Evolutionary conservation across 2,888 invertebrate genomes (phyloP).

Genomic region (Andrena fulva): DNA sequence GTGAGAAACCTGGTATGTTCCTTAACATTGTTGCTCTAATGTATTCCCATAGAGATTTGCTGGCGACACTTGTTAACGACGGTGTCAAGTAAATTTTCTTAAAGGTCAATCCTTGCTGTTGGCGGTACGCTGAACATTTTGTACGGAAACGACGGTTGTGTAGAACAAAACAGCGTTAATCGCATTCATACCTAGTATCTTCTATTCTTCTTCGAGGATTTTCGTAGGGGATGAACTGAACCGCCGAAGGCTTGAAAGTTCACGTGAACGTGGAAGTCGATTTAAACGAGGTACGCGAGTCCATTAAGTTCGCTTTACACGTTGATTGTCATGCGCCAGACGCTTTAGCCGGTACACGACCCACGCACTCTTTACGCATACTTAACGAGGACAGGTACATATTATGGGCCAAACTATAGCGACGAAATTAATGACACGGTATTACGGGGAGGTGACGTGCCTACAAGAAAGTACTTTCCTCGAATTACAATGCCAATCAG

Average conservation of each 20-base stretch:
- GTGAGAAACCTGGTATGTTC: constrained; percentile 19
- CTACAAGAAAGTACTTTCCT: constrained; percentile 15
- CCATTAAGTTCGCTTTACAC: constrained; percentile 60
- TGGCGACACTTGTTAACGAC: neutral
- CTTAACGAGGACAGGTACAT: constrained; percentile 67
- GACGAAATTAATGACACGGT: constrained; percentile 59
- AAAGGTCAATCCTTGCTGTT: neutral
- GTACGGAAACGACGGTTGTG: neutral
- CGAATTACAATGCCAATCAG: constrained; percentile 35
- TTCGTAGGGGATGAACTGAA: neutral
- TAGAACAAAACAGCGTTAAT: neutral
- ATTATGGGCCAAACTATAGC: constrained; percentile 62
- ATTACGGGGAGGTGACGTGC: constrained; percentile 35
- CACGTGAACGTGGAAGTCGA: constrained; percentile 56
- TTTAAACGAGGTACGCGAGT: constrained; percentile 57
- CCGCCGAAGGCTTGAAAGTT: constrained; percentile 44
- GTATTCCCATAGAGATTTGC: neutral
- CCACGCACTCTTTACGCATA: constrained; percentile 69
- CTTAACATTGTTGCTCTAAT: constrained; percentile 19
- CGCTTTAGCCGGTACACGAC: constrained; percentile 67
- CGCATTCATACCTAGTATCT: neutral
- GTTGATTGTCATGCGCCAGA: constrained; percentile 66
- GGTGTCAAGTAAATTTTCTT: neutral
- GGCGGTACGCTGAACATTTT: neutral
- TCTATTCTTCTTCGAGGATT: neutral